Base-by-base conservation (phyloP, 2,888 invertebrate species). In the Eupithecia abbreviata region DNA sequence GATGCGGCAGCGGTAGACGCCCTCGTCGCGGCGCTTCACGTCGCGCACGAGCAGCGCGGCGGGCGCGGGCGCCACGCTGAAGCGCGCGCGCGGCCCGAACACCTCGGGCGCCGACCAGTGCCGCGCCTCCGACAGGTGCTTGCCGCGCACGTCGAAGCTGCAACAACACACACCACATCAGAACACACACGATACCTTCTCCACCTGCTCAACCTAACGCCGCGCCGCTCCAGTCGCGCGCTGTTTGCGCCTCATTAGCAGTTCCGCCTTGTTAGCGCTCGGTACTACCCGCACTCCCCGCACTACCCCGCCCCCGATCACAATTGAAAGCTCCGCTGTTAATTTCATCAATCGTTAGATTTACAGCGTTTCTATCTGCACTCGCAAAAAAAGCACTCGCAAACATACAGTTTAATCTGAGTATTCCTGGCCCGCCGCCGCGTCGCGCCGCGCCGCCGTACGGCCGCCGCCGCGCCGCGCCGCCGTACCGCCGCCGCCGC, bases 111-210 rank as follows among this genome's bases (percentile, higher is more conserved):
- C 97, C 65, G 98, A 98, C 97, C 97, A 97, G 95, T 98, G 98
- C 74, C 96, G 96, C 70, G 98, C 98, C 87, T 98, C 97, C 73
- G 96, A 96, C 84, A 97, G 94, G 83, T 97, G 96, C 92, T 97
- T 98, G 86, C 98, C 98, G 82, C 98, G 96, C 42, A 98, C 98
- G 94, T 98, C 97, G 92, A 98, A 97, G 91, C 98, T 98, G 96
- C 0, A 96, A 96, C 87, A 87, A 90, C 30, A 43, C 18, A 45
- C 43, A 15, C 67, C 51, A 15, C 2, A 0, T 51, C 51, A 51
- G 15, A 15, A 4, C 15, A 13, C 13, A 15, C 49, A 13, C 3
- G 4, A 65, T 12, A 65, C 12, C 4, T 13, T 30, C 41, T 13
- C n/a, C 41, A 30, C 30, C 30, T 30, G 65, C 18, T 65, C 2